These are phyloP conservation scores for Magallana gigas DNA, from an alignment of 1,140 invertebrate species.

Conservation along the genomic window DNA sequence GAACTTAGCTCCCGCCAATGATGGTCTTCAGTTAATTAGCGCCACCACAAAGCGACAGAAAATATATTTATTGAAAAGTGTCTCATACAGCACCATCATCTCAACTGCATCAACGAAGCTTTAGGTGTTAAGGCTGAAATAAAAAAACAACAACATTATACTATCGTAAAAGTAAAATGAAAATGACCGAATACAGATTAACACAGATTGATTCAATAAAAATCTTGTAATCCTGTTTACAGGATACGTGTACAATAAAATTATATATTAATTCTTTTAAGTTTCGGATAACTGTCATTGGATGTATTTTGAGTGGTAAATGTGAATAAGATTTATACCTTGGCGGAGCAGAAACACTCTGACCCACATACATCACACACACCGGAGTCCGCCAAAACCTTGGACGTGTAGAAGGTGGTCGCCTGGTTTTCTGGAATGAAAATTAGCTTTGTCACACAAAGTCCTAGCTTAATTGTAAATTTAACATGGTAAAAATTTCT, in stretches of 20 bases:
- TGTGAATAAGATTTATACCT: background rate
- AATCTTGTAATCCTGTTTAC: too few relatives aligned
- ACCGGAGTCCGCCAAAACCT: conserved; percentile 34
- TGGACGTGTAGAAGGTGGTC: conserved; percentile 51
- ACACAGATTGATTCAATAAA: too few relatives aligned
- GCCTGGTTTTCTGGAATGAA: conserved; percentile 48
- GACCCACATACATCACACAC: conserved; percentile 56
- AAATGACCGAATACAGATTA: too few relatives aligned
- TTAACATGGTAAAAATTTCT: too few relatives aligned
- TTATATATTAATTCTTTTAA: too few relatives aligned
- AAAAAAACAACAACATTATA: background rate
- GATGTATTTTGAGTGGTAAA: too few relatives aligned
- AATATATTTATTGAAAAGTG: background rate
- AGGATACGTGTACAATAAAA: too few relatives aligned
- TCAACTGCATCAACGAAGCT: background rate
- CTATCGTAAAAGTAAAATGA: background rate
- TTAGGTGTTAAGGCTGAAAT: background rate
- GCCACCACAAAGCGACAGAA: background rate
- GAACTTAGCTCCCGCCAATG: background rate
- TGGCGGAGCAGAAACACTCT: conserved; percentile 49
- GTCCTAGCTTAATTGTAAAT: too few relatives aligned
- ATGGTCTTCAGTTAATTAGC: too few relatives aligned
- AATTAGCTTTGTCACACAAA: too few relatives aligned
- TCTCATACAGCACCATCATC: background rate
- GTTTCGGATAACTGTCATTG: too few relatives aligned